Conservation (phyloP, 2,113 vertebrate species). For the Piprites chloris region DNA sequence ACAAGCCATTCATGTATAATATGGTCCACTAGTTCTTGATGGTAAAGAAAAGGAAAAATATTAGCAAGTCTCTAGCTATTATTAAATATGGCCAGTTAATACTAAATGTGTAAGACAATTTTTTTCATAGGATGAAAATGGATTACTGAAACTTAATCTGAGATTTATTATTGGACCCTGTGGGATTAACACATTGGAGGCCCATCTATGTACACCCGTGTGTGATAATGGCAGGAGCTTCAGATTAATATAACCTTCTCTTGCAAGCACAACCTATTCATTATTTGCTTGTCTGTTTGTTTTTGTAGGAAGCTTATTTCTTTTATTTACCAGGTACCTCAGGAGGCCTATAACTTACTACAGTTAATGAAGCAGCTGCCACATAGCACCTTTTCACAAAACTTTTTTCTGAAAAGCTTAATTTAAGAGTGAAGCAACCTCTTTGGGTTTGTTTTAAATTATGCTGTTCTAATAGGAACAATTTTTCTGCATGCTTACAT, state of each 20-base stretch:
- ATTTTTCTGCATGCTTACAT: neutral
- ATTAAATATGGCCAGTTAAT: neutral
- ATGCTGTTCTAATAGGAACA: neutral
- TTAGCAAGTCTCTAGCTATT: neutral
- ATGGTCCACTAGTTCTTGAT: neutral
- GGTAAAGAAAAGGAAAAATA: neutral
- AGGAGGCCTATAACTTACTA: neutral
- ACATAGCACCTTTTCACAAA: neutral
- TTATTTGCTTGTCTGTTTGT: neutral
- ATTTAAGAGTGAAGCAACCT: neutral
- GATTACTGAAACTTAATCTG: slow-evolving; percentile 12
- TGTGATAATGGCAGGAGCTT: neutral
- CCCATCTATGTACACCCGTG: neutral
- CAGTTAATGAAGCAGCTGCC: neutral
- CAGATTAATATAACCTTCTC: neutral
- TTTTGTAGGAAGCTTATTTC: neutral
- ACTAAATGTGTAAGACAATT: neutral
- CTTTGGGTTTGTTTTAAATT: neutral
- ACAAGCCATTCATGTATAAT: slow-evolving; percentile 54
- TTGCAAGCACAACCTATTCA: neutral
- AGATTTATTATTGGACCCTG: neutral
- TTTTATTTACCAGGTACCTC: neutral
- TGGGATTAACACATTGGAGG: neutral
- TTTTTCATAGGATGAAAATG: neutral
- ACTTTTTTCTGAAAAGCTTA: neutral